Base-by-base conservation (phyloP, 2,888 invertebrate genomes). In the Griposia aprilina region DNA sequence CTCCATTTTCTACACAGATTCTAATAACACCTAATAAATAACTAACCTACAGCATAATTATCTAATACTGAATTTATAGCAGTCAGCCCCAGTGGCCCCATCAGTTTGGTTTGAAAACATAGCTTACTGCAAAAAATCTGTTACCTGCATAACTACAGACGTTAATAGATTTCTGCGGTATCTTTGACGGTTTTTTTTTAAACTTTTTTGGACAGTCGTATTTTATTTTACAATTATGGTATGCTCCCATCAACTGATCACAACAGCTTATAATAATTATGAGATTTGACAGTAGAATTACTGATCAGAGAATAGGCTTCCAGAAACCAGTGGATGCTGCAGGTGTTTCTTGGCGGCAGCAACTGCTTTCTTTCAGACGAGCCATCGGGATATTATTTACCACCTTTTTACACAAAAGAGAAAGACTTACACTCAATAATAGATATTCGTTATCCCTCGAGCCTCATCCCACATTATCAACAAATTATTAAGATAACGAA, bases 401-500 rank as follows among this genome's bases (percentile, higher is more conserved):
- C 5, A 36, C 50, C 2, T 20, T 73, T 52, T 50, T n/a, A n/a
- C 17, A 36, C 17, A 73, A 17, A 41, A 15, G 0, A 20, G 11
- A 30, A 36, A 68, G 17, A 30, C 23, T 23, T 41, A 3, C 41
- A 55, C n/a, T 11, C 11, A 45, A 48, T 63, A 57, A 48, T 65
- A 15, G 5, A 48, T 57, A 65, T 55, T 55, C 6, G 1, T 41
- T 60, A 77, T 76, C 41, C 20, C 4, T 20, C n/a, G 52, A 45
- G 52, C 17, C 20, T 59, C 48, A 65, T 57, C 71, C 26, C 50
- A 30, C 5, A 50, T 80, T 52, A 66, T 76, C 65, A 82, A 60
- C 26, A 59, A 67, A 55, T 48, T 52, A 80, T 67, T 60, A 30
- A 82, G 82, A 76, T 82, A 67, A 48, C n/a, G 15, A 45, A 10